Percentiles rank a stretch among this genome's conserved stretches.
Evolutionary conservation across 2,113 vertebrate species (phyloP).

Genomic region (Sorex fumeus): DNA sequence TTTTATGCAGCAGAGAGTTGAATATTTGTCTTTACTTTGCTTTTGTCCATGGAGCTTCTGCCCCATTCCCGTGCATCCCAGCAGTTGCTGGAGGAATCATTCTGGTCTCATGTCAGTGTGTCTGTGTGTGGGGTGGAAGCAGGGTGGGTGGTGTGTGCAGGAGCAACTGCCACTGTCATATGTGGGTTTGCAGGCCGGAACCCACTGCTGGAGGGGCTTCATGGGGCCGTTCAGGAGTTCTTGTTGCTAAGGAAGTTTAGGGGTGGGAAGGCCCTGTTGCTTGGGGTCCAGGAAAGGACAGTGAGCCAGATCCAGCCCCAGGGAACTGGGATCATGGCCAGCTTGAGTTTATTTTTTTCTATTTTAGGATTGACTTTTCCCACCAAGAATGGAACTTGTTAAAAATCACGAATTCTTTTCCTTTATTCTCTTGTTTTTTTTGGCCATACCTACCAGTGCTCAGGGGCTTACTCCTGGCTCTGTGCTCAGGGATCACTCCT

Average conservation of each 20-base stretch:
- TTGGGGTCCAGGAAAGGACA: not conserved
- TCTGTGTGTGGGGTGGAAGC: not conserved
- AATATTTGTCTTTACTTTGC: slow-evolving; percentile 25
- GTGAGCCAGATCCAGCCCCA: not conserved
- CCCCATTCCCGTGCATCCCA: not conserved
- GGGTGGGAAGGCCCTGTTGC: not conserved
- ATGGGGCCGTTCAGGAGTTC: not conserved
- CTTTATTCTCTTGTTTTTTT: too few species aligned
- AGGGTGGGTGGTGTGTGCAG: too few species aligned
- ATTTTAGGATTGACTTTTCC: not conserved
- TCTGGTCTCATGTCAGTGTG: not conserved
- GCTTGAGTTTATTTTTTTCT: not conserved
- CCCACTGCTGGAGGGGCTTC: not conserved
- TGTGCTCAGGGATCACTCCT: too few species aligned
- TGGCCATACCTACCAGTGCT: too few species aligned
- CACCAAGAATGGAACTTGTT: not conserved
- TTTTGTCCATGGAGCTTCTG: not conserved
- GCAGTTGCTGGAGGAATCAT: not conserved
- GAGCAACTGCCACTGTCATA: not conserved
- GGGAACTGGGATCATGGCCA: not conserved
- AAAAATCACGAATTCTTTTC: not conserved
- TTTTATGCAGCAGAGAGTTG: slow-evolving; percentile 23
- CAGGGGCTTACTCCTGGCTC: too few species aligned
- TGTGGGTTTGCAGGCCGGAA: not conserved
- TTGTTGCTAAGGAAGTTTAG: not conserved